A percentile compares a stretch with the other conserved stretches of the same genome.
These are phyloP conservation scores for Drosophila kikkawai DNA, from an alignment of 1,140 invertebrate genomes.

Conservation along the genomic window DNA sequence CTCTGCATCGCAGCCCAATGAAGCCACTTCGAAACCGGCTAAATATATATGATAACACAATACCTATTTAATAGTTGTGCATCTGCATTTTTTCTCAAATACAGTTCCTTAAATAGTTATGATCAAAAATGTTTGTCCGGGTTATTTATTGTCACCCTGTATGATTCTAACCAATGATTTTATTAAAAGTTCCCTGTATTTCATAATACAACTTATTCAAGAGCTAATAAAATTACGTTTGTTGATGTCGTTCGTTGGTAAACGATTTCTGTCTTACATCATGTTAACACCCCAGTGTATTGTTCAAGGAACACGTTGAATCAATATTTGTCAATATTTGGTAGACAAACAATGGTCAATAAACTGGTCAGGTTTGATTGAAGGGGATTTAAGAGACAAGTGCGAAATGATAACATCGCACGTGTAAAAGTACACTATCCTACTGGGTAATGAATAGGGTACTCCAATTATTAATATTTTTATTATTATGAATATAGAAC, in stretches of 20 bases:
- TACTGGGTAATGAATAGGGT: conserved; percentile 2
- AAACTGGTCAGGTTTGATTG: conserved; percentile 19
- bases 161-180: neutral
- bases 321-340: conserved; percentile 27
- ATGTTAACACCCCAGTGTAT: conserved; percentile 12
- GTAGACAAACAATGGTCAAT: conserved; percentile 25
- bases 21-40: too few relatives aligned
- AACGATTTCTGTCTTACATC: conserved; percentile 21
- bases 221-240: neutral
- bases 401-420: conserved; percentile 3
- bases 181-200: conserved; percentile 10
- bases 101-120: too few relatives aligned
- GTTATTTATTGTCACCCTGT: too few relatives aligned
- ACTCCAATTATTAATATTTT: neutral
- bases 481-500: neutral
- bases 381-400: conserved; percentile 17
- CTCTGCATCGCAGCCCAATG: too few relatives aligned
- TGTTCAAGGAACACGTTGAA: conserved; percentile 9
- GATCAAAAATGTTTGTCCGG: too few relatives aligned
- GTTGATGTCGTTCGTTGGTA: neutral
- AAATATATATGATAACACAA: too few relatives aligned
- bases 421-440: neutral
- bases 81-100: too few relatives aligned
- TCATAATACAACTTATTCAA: neutral
- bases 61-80: too few relatives aligned